Evolutionary conservation across 2,113 vertebrate genomes (phyloP), one percentile per base, ranked within the genome.

Genomic region (Macquaria ambigua): DNA sequence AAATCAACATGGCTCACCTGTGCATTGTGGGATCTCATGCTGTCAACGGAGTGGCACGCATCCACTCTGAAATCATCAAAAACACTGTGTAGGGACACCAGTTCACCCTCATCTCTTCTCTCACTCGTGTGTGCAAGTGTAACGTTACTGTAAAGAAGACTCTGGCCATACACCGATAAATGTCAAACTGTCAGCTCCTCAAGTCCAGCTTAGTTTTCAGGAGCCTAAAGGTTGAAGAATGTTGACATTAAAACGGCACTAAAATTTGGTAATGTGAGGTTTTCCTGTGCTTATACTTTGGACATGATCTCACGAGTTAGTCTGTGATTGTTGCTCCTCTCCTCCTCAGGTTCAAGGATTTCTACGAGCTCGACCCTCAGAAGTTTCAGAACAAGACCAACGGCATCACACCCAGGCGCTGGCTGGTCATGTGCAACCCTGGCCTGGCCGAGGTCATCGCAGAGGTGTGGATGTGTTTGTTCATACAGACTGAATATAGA

Each of bases 381-480:
- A 98, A 98, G 86, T 98, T 98, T 90, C 97, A 98, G 94, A 98
- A 98, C 89, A 98, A 98, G 93, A 98, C 97, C 84, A 98, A 98
- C 0, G 97, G 97, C 14, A 98, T 98, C 93, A 98, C 97, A 0
- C 97, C 97, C 1, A 93, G 97, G 2, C 97, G 97, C 81, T 98
- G 97, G 97, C 93, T 98, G 84, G 96, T 97, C 58, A 95, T 98
- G 93, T 98, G 97, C 83, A 98, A 98, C 92, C 96, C 97, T 0
- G 97, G 97, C 10, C 94, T 98, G 86, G 97, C 97, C 0, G 97
- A 98, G 69, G 93, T 97, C 93, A 98, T 98, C 21, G 97, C 97
- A 8, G 97, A 97, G 97, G 97, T 97, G 53, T 0, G 84, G 97
- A 97, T 97, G 53, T 37, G 23, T 15, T 50, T 63, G 6, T 55